phyloP scores from a whole-genome alignment of 2,888 invertebrate species.

The Cheilosia urbana region DNA sequence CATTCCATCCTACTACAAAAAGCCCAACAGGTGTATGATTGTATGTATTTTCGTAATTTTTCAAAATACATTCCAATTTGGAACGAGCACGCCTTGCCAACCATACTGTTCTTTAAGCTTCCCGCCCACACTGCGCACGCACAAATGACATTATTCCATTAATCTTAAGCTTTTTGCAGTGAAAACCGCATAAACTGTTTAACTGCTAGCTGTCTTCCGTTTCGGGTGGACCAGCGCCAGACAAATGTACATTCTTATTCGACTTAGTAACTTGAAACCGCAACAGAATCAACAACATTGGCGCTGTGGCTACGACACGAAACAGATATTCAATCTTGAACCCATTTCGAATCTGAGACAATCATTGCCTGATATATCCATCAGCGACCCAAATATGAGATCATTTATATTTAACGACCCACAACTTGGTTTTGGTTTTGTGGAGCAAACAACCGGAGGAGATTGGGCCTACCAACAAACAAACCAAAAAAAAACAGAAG shows the following conservation, averaged over 20 bases:
- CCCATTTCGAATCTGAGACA: slow-evolving; percentile 51
- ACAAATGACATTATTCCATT: slow-evolving; percentile 41
- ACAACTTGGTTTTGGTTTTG: slow-evolving; percentile 34
- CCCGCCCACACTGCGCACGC: slow-evolving; percentile 44
- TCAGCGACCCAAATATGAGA: slow-evolving; percentile 67
- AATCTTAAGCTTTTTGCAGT: slow-evolving; percentile 36
- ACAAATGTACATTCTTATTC: background rate
- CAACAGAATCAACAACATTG: slow-evolving; percentile 51
- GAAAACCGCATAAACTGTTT: slow-evolving; percentile 2
- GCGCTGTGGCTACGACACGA: slow-evolving; percentile 36
- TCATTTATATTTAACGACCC: slow-evolving; percentile 73
- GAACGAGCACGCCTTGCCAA: background rate
- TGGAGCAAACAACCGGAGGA: background rate
- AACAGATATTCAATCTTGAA: slow-evolving; percentile 36
- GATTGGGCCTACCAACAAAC: slow-evolving; percentile 1
- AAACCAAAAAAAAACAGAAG: slow-evolving; percentile 2
- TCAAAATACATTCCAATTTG: background rate
- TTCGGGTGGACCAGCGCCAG: background rate
- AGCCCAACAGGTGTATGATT: no score
- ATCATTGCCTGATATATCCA: slow-evolving; percentile 65
- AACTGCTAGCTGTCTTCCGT: background rate
- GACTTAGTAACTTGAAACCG: slow-evolving; percentile 56
- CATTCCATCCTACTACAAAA: no score
- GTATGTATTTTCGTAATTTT: background rate
- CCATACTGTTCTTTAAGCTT: slow-evolving; percentile 27